Conservation (phyloP, 2,113 vertebrate genomes). For the Hemibagrus wyckioides region DNA sequence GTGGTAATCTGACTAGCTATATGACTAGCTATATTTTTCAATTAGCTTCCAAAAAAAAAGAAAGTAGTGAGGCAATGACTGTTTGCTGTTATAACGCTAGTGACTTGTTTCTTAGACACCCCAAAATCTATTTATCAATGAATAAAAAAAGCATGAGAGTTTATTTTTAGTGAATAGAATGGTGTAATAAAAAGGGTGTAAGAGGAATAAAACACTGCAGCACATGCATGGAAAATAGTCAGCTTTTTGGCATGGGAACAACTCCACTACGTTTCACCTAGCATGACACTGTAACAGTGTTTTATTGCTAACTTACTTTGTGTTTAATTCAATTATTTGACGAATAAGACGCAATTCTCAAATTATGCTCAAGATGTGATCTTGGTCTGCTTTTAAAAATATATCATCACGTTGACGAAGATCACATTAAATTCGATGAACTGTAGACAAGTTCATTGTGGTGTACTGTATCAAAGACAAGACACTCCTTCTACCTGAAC, state of each 20-base stretch:
- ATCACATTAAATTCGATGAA: not conserved
- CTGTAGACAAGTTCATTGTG: not conserved
- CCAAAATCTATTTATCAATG: not conserved
- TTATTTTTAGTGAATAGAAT: too few species aligned
- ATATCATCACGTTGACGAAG: not conserved
- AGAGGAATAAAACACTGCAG: not conserved
- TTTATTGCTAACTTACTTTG: not conserved
- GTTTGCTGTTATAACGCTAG: not conserved
- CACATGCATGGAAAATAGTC: not conserved
- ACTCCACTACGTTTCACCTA: not conserved
- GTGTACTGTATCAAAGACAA: not conserved
- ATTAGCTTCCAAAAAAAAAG: not conserved
- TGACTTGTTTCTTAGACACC: not conserved
- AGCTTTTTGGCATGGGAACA: not conserved
- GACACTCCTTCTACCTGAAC: not conserved
- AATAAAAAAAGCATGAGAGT: not conserved
- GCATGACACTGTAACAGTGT: not conserved
- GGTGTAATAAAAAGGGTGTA: not conserved
- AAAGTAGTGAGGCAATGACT: not conserved
- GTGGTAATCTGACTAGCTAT: not conserved
- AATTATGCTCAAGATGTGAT: not conserved
- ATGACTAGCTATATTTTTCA: not conserved
- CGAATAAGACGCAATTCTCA: not conserved
- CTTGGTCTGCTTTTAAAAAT: not conserved
- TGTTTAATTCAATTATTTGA: not conserved